Evolutionary conservation across 2,888 invertebrate species (phyloP).

Genomic region (Gastrophysa polygoni): DNA sequence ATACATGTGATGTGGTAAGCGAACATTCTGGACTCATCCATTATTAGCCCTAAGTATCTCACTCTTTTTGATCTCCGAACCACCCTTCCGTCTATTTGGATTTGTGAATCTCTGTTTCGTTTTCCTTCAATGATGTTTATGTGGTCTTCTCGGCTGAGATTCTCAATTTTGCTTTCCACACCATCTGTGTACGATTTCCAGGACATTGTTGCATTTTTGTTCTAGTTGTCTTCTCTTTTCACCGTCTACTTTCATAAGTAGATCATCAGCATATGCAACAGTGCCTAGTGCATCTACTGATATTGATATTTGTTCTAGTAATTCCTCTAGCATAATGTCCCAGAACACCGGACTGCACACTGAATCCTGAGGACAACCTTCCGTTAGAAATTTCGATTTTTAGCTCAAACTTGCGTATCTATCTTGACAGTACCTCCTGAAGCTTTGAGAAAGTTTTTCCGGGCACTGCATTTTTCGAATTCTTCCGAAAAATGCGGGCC

Average conservation of each 20-base stretch:
- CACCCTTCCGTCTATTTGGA: background rate
- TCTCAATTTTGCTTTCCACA: background rate
- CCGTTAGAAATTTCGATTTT: background rate
- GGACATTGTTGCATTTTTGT: background rate
- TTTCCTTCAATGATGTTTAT: background rate
- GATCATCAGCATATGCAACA: conserved; percentile 12
- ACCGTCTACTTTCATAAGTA: background rate
- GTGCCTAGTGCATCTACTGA: background rate
- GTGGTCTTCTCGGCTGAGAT: conserved; percentile 8
- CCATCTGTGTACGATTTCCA: background rate
- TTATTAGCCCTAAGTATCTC: conserved; percentile 4
- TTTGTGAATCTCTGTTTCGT: background rate
- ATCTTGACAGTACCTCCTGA: conserved; percentile 7
- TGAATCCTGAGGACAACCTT: background rate
- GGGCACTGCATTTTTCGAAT: background rate
- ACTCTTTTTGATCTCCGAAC: background rate
- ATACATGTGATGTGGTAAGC: background rate
- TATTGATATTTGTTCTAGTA: background rate
- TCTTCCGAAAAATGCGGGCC: conserved; percentile 3
- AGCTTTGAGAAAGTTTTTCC: background rate
- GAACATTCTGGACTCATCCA: background rate
- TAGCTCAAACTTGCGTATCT: conserved; percentile 10
- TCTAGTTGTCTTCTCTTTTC: background rate
- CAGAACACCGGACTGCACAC: background rate
- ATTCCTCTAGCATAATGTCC: background rate